Base-by-base conservation (phyloP, 2,113 vertebrate species). In the Cromileptes altivelis region DNA sequence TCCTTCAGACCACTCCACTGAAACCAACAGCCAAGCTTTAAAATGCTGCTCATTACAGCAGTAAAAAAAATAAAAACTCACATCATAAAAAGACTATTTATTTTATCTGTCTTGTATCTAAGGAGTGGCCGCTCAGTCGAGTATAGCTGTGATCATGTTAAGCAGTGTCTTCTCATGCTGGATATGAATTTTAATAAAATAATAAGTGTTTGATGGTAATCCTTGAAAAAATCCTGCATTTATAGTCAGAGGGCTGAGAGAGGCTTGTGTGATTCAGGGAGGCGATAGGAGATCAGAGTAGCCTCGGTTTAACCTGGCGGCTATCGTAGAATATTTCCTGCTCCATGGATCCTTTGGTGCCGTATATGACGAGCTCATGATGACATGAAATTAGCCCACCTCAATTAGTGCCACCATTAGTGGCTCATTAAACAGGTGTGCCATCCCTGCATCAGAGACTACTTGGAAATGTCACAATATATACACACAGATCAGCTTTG, bases 391-490 rank as follows among this genome's bases (percentile, higher is more conserved):
- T 90, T 90, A 89, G 75, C 78, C 77, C 55, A 70, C 82, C 74
- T 92, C 82, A 88, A 93, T 94, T 92, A 92, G 89, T 68, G 80
- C 64, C 49, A 18, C 80, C 90, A 94, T 94, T 89, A 91, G 86
- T 86, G 82, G 85, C 88, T 94, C 90, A 89, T 91, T 93, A 90
- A 88, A 87, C 90, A 94, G 90, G 88, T 92, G 92, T 77, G 88
- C 85, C 50, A 15, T 81, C 71, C 56, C 55, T 63, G 65, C 88
- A 86, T 80, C 37, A 73, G 85, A 90, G 82, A 88, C 86, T 72
- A 80, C 86, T 87, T 84, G 85, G 85, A 87, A 70, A 79, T 55
- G 70, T 84, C 77, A 85, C 61, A 56, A 52, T 90, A 71, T 81
- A 81, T 30, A 81, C 45, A 70, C 69, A 70, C 61, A 45, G 47